Evolutionary conservation across 30 jellyfish, hydroid and myxozoan species (phyloP).

Genomic region (Turritopsis dohrnii): DNA sequence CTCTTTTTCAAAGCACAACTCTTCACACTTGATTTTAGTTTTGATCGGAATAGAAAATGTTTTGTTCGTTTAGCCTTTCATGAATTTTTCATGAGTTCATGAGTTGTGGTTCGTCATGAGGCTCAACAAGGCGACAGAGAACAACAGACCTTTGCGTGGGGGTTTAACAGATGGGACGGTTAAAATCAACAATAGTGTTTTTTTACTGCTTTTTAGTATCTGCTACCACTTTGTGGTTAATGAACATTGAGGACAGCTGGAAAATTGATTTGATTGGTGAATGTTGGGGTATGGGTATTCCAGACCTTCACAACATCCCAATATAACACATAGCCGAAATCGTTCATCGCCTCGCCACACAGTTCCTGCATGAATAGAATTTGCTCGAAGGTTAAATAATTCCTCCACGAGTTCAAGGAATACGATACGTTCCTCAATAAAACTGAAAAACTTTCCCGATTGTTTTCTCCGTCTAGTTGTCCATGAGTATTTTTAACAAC

Average conservation of each 20-base stretch:
- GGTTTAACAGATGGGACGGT: no score
- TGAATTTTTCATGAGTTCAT: no score
- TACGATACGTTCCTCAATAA: slow-evolving; percentile 59
- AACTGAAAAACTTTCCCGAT: slow-evolving; percentile 50
- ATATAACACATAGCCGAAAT: slow-evolving; percentile 38
- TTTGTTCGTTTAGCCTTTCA: no score
- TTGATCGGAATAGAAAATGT: no score
- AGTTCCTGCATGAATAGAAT: slow-evolving; percentile 43
- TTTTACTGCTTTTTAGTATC: no score
- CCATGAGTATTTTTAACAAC: slow-evolving; percentile 58
- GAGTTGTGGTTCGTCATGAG: no score
- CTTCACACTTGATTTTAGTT: no score
- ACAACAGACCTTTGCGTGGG: no score
- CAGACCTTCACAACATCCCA: background rate
- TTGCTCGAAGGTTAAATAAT: slow-evolving; percentile 37
- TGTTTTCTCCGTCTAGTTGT: slow-evolving; percentile 25
- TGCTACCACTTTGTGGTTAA: background rate
- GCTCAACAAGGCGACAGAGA: no score
- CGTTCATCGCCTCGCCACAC: slow-evolving; percentile 58
- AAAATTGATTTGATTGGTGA: background rate
- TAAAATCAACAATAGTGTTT: no score
- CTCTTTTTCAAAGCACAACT: no score
- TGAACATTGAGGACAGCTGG: background rate
- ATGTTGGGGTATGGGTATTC: background rate
- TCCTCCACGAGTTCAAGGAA: slow-evolving; percentile 78